Evolutionary conservation across 2,113 vertebrate species (phyloP).

Genomic region (Crotalus viridis): DNA sequence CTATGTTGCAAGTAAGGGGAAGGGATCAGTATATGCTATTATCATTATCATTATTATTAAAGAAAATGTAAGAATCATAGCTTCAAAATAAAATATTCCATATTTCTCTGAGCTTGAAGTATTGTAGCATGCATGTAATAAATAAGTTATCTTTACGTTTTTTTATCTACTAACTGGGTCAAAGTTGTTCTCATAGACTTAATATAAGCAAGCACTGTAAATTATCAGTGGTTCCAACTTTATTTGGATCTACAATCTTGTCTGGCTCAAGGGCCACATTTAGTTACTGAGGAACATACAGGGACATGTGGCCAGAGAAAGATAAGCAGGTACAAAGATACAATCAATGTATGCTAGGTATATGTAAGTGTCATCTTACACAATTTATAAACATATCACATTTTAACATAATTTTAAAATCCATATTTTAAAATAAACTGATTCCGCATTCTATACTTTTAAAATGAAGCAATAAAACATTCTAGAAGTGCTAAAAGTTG

Average conservation of each 20-base stretch:
- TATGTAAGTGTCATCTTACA: not conserved
- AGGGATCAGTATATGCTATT: not conserved
- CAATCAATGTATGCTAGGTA: not conserved
- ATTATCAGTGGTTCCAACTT: not conserved
- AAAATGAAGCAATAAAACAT: not conserved
- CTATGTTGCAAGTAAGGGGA: not conserved
- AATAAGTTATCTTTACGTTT: not conserved
- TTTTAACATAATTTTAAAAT: not conserved
- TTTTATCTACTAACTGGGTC: not conserved
- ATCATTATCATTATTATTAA: not conserved
- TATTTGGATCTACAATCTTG: not conserved
- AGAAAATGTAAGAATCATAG: not conserved
- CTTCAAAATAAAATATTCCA: not conserved
- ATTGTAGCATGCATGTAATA: not conserved
- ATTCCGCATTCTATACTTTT: not conserved
- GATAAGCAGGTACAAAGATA: not conserved
- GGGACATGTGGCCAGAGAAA: not conserved
- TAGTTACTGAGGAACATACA: not conserved
- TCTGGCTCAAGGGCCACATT: not conserved
- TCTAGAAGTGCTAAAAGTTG: not conserved
- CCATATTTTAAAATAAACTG: not conserved
- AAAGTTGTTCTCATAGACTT: not conserved
- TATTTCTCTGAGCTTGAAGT: not conserved
- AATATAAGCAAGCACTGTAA: not conserved
- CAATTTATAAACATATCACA: not conserved